Conservation (phyloP, 2,797 vertebrate species). For the Hozukius guyotensis region DNA sequence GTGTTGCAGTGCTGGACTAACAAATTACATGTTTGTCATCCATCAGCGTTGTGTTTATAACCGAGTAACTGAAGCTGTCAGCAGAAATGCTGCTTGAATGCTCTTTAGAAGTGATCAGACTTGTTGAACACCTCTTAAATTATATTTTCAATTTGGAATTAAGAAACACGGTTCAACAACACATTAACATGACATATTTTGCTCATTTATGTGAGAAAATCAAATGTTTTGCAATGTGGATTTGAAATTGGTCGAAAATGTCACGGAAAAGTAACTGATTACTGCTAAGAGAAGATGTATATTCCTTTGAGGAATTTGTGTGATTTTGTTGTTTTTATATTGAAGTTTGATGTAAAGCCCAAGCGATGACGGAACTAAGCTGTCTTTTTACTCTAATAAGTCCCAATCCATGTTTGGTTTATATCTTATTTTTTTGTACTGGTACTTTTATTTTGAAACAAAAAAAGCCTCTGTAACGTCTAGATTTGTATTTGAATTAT, state of each 20-base stretch:
- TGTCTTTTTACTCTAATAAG: conserved; percentile 38
- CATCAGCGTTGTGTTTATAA: not conserved
- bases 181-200: not conserved
- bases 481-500: conserved; percentile 48
- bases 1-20: conserved; percentile 61
- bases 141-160: conserved; percentile 4
- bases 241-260: not conserved
- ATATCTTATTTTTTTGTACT: conserved; percentile 36
- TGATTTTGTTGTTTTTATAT: conserved; percentile 28
- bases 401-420: conserved; percentile 9
- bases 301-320: conserved; percentile 10
- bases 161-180: not conserved
- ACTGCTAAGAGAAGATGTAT: not conserved
- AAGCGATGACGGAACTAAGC: conserved; percentile 6
- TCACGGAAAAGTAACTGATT: conserved; percentile 9
- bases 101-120: not conserved
- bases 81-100: not conserved
- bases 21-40: conserved; percentile 16
- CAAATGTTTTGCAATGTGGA: not conserved
- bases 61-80: not conserved
- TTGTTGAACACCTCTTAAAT: not conserved
- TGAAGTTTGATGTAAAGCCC: conserved; percentile 30
- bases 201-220: not conserved
- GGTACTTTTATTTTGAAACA: conserved; percentile 50
- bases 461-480: conserved; percentile 42